phyloP scores from a whole-genome alignment of 1,140 invertebrate genomes.

The Drosophila setifemur region DNA sequence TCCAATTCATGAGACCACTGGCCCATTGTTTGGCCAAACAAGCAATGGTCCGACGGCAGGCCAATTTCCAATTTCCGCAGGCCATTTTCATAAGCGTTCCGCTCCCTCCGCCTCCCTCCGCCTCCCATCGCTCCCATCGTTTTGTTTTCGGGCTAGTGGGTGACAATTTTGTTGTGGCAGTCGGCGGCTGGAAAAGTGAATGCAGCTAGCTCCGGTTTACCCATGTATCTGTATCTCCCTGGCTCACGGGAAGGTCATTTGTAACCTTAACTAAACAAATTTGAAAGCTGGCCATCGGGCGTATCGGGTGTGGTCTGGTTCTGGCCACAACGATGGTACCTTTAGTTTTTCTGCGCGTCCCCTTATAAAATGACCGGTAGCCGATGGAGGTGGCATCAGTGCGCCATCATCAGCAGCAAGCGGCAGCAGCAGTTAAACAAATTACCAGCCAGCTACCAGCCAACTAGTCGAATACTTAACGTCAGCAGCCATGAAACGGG shows the following conservation, averaged over 20 bases:
- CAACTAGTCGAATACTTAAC: slow-evolving; percentile 69
- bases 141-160: slow-evolving; percentile 25
- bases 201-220: slow-evolving; percentile 21
- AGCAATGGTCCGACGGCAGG: slow-evolving; percentile 17
- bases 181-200: slow-evolving; percentile 56
- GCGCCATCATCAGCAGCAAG: slow-evolving; percentile 37
- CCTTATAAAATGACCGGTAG: slow-evolving; percentile 58
- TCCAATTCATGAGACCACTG: slow-evolving; percentile 58
- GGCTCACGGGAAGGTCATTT: slow-evolving; percentile 63
- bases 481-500: slow-evolving; percentile 71
- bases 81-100: slow-evolving; percentile 38
- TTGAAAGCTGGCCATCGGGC: slow-evolving; percentile 63
- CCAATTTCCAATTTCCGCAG: slow-evolving; percentile 67
- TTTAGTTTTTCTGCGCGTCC: slow-evolving; percentile 23
- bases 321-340: slow-evolving; percentile 48
- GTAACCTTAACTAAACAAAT: slow-evolving; percentile 79
- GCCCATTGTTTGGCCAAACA: slow-evolving; percentile 30
- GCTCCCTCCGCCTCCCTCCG: neutral
- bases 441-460: slow-evolving; percentile 36
- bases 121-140: neutral
- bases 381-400: slow-evolving; percentile 46
- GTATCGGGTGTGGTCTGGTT: slow-evolving; percentile 70
- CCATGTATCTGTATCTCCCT: slow-evolving; percentile 23
- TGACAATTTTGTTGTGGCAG: slow-evolving; percentile 30
- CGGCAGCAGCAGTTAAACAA: slow-evolving; percentile 38